These are phyloP conservation scores for Drosophila borealis DNA, from an alignment of 2,888 invertebrate genomes.

Conservation along the genomic window DNA sequence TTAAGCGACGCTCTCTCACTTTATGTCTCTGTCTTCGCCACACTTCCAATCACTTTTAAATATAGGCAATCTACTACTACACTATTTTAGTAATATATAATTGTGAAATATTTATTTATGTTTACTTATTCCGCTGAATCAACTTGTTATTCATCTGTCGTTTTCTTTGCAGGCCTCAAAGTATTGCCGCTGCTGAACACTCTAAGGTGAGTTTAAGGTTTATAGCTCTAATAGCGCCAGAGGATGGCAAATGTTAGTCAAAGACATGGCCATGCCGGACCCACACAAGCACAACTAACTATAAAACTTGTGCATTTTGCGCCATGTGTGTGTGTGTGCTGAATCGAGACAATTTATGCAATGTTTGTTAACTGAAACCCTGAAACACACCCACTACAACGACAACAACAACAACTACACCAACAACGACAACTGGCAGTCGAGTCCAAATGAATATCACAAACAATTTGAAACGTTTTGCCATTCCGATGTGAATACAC, in stretches of 20 bases:
- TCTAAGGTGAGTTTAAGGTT: conserved; percentile 89
- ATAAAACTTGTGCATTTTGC: conserved; percentile 28
- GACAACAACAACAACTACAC: conserved; percentile 24
- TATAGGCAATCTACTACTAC: background rate
- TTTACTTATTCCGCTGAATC: conserved; percentile 7
- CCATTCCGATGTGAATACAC: conserved; percentile 40
- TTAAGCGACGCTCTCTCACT: background rate
- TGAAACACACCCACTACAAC: conserved; percentile 70
- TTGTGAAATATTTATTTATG: conserved; percentile 3
- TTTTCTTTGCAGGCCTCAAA: conserved; percentile 91
- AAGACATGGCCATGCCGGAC: conserved; percentile 19
- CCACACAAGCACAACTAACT: conserved; percentile 9
- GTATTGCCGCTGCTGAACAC: conserved; percentile 94
- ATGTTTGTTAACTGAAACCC: conserved; percentile 59
- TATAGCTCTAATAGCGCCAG: background rate
- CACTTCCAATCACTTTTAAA: too few species aligned
- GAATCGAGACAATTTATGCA: conserved; percentile 54
- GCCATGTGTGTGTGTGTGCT: conserved; percentile 6
- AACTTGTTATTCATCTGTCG: conserved; percentile 37
- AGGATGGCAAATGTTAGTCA: conserved; percentile 7
- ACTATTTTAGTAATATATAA: background rate
- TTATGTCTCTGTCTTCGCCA: too few species aligned
- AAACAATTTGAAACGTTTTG: conserved; percentile 68
- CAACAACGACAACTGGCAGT: background rate
- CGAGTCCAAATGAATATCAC: conserved; percentile 64